Conservation (phyloP, 2,113 vertebrate species). For the Albula glossodonta region DNA sequence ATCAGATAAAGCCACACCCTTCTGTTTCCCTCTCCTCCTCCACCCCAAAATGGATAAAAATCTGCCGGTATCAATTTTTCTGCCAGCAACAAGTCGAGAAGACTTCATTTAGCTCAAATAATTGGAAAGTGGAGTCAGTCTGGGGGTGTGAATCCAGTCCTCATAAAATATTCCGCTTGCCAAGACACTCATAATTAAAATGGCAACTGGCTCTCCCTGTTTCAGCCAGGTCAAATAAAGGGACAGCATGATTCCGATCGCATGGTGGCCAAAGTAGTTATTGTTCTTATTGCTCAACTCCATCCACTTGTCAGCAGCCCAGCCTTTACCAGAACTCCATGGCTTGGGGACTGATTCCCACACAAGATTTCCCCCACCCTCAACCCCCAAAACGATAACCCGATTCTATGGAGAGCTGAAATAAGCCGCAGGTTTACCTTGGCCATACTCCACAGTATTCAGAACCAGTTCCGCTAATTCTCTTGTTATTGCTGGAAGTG, state of each 20-base stretch:
- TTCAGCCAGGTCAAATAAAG: slow-evolving; percentile 25
- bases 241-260: background rate
- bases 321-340: background rate
- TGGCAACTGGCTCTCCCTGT: slow-evolving; percentile 25
- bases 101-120: slow-evolving; percentile 18
- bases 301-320: slow-evolving; percentile 13
- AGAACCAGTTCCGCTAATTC: slow-evolving; percentile 27
- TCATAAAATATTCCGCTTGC: slow-evolving; percentile 21
- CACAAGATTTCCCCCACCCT: background rate
- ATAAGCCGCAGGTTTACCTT: slow-evolving; percentile 28
- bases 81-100: background rate
- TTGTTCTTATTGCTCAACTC: background rate
- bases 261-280: background rate
- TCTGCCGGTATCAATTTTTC: background rate
- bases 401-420: slow-evolving; percentile 23
- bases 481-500: slow-evolving; percentile 34
- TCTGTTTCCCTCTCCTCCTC: background rate
- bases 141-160: slow-evolving; percentile 15
- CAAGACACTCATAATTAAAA: slow-evolving; percentile 25
- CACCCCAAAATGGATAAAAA: background rate
- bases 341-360: background rate
- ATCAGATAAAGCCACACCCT: background rate
- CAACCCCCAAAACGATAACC: background rate
- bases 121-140: slow-evolving; percentile 22
- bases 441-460: slow-evolving; percentile 21